Evolutionary conservation across 2,888 invertebrate genomes (phyloP).

Genomic region (Macaria notata): DNA sequence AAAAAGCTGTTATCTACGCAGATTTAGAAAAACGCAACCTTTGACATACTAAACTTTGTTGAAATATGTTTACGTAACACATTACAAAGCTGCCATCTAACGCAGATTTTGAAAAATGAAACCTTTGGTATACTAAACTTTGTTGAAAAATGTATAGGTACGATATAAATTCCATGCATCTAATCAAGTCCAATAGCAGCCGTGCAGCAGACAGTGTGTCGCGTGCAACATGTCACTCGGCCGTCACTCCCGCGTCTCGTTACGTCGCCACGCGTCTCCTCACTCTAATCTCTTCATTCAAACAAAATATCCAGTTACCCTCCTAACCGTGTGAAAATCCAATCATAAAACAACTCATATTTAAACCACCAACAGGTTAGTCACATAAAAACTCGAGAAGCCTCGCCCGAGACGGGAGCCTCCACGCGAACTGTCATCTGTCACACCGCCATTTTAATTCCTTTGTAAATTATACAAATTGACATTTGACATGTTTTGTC

Average conservation of each 20-base stretch:
- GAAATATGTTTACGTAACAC: too few relatives aligned
- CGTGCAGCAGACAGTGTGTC: slow-evolving; percentile 27
- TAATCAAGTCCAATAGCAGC: slow-evolving; percentile 1
- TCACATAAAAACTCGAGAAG: slow-evolving; percentile 34
- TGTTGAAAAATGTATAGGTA: background rate
- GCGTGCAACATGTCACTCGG: slow-evolving; percentile 63
- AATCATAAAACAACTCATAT: slow-evolving; percentile 41
- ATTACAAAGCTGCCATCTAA: too few relatives aligned
- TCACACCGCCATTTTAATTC: slow-evolving; percentile 73
- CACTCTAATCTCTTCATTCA: slow-evolving; percentile 56
- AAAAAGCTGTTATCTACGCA: too few relatives aligned
- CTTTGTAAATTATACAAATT: slow-evolving; percentile 72
- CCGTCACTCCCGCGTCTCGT: slow-evolving; percentile 72
- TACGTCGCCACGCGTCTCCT: slow-evolving; percentile 61
- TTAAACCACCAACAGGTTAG: slow-evolving; percentile 42
- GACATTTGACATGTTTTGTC: slow-evolving; percentile 78
- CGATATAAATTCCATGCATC: background rate
- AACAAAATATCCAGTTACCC: slow-evolving; percentile 60
- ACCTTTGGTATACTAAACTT: too few relatives aligned
- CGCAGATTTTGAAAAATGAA: too few relatives aligned
- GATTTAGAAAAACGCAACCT: too few relatives aligned
- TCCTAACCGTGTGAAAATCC: slow-evolving; percentile 41
- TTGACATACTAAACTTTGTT: too few relatives aligned
- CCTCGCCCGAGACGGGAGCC: slow-evolving; percentile 34
- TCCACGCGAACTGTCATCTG: slow-evolving; percentile 65